Evolutionary conservation across 53 echinoderm and acorn worm genomes (phyloP).

Genomic region (Temnopleurus reevesii): DNA sequence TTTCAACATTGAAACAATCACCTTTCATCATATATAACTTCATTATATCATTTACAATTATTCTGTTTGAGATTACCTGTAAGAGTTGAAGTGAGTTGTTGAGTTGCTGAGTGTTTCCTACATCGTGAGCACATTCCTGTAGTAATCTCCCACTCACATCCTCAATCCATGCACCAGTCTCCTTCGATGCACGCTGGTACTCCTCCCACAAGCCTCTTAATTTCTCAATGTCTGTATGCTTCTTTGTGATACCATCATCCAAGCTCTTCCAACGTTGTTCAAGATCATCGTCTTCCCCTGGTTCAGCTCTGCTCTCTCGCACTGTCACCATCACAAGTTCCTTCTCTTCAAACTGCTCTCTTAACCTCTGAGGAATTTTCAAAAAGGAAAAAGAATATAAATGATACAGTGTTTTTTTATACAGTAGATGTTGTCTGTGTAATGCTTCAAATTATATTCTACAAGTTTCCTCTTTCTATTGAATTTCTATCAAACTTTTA

Average conservation of each 20-base stretch:
- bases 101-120: slow-evolving; percentile 61
- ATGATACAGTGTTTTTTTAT: not conserved
- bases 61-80: too few relatives aligned
- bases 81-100: slow-evolving; percentile 59
- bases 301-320: slow-evolving; percentile 37
- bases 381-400: not conserved
- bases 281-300: slow-evolving; percentile 44
- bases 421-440: too few relatives aligned
- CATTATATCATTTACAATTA: too few relatives aligned
- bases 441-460: too few relatives aligned
- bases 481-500: too few relatives aligned
- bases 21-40: too few relatives aligned
- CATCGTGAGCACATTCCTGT: slow-evolving; percentile 56
- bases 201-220: slow-evolving; percentile 66
- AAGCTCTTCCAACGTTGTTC: slow-evolving; percentile 55
- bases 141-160: slow-evolving; percentile 50
- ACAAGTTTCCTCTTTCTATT: too few relatives aligned
- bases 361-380: slow-evolving; percentile 37
- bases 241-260: slow-evolving; percentile 19
- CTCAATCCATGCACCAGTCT: slow-evolving; percentile 62
- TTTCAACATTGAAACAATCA: too few relatives aligned
- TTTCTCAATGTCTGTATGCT: slow-evolving; percentile 38
- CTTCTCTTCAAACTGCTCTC: slow-evolving; percentile 58
- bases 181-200: slow-evolving; percentile 48
- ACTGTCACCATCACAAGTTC: slow-evolving; percentile 64